Percentiles rank a stretch among this genome's conserved stretches.
phyloP scores from a whole-genome alignment of 1,140 invertebrate genomes.

The Drosophila subobscura region DNA sequence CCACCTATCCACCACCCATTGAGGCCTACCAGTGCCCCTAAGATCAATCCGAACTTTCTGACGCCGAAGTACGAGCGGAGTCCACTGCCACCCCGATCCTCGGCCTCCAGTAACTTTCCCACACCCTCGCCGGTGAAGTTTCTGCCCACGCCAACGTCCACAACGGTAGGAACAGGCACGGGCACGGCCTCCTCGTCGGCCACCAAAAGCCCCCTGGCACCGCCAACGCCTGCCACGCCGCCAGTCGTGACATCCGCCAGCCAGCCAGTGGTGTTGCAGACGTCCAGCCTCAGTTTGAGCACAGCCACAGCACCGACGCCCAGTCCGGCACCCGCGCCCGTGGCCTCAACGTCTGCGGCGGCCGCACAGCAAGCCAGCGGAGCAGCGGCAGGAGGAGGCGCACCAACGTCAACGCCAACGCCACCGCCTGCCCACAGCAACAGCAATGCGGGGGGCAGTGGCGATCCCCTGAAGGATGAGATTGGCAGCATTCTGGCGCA shows the following conservation, averaged over 20 bases:
- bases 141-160: conserved; percentile 14
- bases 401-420: conserved; percentile 32
- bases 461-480: conserved; percentile 75
- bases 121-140: conserved; percentile 52
- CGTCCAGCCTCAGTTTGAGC: conserved; percentile 56
- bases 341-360: conserved; percentile 63
- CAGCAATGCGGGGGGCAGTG: conserved; percentile 14
- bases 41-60: conserved; percentile 81
- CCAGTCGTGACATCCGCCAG: conserved; percentile 13
- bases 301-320: conserved; percentile 26
- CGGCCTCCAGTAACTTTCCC: conserved; percentile 41
- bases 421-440: conserved; percentile 34
- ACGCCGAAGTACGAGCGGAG: conserved; percentile 79
- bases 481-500: conserved; percentile 76
- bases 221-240: conserved; percentile 12
- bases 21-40: conserved; percentile 82
- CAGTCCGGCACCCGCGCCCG: conserved; percentile 18
- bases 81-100: conserved; percentile 39
- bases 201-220: conserved; percentile 21
- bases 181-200: conserved; percentile 13
- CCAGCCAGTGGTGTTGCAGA: conserved; percentile 39
- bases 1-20: conserved; percentile 81
- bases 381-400: conserved; percentile 10
- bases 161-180: conserved; percentile 6
- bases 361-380: conserved; percentile 42